Evolutionary conservation across 2,113 vertebrate species (phyloP).

Genomic region (Gopherus flavomarginatus): DNA sequence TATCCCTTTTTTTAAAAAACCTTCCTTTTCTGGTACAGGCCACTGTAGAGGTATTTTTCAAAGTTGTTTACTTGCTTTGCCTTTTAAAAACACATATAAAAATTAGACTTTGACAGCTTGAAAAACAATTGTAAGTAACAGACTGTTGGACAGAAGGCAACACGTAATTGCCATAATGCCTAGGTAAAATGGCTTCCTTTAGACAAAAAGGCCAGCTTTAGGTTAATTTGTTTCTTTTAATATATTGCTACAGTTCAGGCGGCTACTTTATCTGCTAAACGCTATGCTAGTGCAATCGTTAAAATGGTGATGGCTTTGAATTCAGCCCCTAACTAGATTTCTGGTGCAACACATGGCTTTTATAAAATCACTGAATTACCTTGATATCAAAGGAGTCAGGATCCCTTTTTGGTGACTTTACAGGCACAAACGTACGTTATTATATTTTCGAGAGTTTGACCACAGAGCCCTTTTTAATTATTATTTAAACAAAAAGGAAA

Average conservation of each 20-base stretch:
- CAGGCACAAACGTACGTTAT: constrained; percentile 76
- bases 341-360: constrained; percentile 85
- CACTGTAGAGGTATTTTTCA: constrained; percentile 42
- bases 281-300: constrained; percentile 77
- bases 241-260: constrained; percentile 79
- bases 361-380: constrained; percentile 84
- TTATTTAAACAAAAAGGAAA: constrained; percentile 44
- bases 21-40: constrained; percentile 37
- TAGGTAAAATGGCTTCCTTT: constrained; percentile 82
- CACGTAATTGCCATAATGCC: constrained; percentile 76
- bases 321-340: constrained; percentile 77
- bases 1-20: constrained; percentile 25
- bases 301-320: constrained; percentile 82
- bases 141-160: constrained; percentile 77
- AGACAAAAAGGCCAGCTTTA: constrained; percentile 82
- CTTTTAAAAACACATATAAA: constrained; percentile 61
- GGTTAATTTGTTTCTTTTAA: constrained; percentile 86
- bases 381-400: constrained; percentile 80
- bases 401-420: constrained; percentile 79
- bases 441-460: constrained; percentile 77
- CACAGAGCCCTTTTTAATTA: constrained; percentile 59
- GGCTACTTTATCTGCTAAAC: constrained; percentile 81
- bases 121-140: constrained; percentile 79
- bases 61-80: constrained; percentile 19
- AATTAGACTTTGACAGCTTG: constrained; percentile 78